Evolutionary conservation across 37 sponge, comb jelly and placozoan species (phyloP), one percentile per base, ranked within the genome.

Genomic region (Cladorhizidae sp.): DNA sequence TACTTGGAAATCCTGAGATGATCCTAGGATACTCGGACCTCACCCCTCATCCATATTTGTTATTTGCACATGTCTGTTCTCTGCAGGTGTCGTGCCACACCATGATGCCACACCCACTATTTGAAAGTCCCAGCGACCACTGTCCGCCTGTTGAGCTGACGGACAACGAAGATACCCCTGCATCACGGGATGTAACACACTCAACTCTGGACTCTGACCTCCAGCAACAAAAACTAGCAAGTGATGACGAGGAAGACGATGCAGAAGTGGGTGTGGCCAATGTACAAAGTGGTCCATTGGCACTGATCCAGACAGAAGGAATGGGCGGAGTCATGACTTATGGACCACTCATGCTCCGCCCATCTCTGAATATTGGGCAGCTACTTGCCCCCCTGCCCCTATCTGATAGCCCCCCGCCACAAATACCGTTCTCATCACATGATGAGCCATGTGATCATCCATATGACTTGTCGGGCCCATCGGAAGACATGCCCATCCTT

Each of bases 211-310:
- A 45, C 45, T 33, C 14, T 37, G 75, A 22, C 23, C 37, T 75
- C 25, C 45, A 28, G 58, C 38, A 21, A 54, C 43, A 64, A 50
- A 29, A 31, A 33, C 12, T 18, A 29, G 64, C 35, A 3, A 37
- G 18, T 40, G 76, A 75, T 20, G 76, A 56, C 3, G 78, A 77
- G 37, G 64, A 77, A 35, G 78, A 39, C 1, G 51, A 64, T 38
- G 78, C 21, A 69, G 63, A 72, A 32, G 61, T 17, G 45, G 38
- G 45, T 59, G 43, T 37, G 62, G 35, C 25, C n/a, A 57, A 26
- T 80, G 56, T 17, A 3, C 41, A 41, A 1, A 54, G 49, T 49
- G 64, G 29, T 9, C 51, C 42, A 32, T 22, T 65, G 37, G 2
- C n/a, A 7, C n/a, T 49, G 56, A 18, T 65, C 1, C 31, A 58